Base-by-base conservation (phyloP, 2,113 vertebrate genomes). In the Clupea harengus region DNA sequence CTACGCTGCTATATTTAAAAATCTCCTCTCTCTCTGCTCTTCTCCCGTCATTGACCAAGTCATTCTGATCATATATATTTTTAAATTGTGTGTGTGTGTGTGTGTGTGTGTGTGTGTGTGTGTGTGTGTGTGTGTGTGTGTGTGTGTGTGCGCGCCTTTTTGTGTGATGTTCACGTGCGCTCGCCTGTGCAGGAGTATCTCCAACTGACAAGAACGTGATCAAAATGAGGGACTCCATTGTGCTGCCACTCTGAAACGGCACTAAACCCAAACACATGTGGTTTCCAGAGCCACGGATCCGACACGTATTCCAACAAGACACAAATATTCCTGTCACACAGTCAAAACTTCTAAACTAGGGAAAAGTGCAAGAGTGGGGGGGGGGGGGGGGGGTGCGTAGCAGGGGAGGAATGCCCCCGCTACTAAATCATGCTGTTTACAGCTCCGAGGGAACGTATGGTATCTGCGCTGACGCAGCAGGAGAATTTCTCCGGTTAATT, bases 391-490 rank as follows among this genome's bases (percentile, higher is more conserved):
- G 39, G 28, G 17, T 32, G 28, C 11, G n/a, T n/a, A 47, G 45
- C 81, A n/a, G 15, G 32, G 45, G 52, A 50, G 52, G 52, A 83
- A 9, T 84, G 11, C 44, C 45, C 44, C 82, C 39, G 8, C 49
- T 39, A 49, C 50, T 84, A 82, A 67, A 85, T 85, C 46, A 86
- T 25, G 1, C n/a, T 54, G 32, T 85, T 81, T 47, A 84, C 54
- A 82, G 86, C n/a, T 84, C 82, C 60, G n/a, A 28, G 6, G 72
- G 64, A 82, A 84, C 39, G 45, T 64, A 83, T 22, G 78, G 52
- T 15, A 87, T 82, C 85, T 81, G 45, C 13, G 81, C 28, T 84
- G 83, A 80, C 28, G 18, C 84, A 84, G 84, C 85, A 87, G 82
- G 54, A 22, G 67, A 87, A 82, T 81, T 22, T 78, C 47, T 86